Evolutionary conservation across 2,113 vertebrate species (phyloP).

Genomic region (Microtus montanus): DNA sequence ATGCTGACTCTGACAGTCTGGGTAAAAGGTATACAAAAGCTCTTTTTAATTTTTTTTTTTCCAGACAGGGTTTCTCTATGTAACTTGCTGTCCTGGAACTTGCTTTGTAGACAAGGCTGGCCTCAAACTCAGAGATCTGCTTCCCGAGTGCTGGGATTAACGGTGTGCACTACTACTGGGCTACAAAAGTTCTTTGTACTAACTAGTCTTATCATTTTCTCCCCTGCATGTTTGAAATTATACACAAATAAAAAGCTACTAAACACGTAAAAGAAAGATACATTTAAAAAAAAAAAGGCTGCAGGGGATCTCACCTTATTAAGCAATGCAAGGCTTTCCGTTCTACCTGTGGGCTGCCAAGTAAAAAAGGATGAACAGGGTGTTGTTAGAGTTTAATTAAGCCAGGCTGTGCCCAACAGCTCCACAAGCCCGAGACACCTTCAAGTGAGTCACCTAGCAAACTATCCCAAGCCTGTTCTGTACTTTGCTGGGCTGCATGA

Average conservation of each 20-base stretch:
- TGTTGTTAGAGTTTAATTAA: neutral
- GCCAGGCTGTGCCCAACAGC: neutral
- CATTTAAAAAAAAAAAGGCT: neutral
- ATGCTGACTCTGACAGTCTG: neutral
- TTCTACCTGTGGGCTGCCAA: neutral
- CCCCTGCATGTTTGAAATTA: neutral
- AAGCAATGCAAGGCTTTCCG: neutral
- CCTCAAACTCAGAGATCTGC: neutral
- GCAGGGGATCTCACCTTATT: neutral
- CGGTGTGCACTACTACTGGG: neutral
- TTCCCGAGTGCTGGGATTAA: neutral
- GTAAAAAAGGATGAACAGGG: neutral
- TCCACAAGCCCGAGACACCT: neutral
- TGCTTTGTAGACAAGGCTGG: neutral
- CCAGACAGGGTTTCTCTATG: neutral
- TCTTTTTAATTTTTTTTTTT: neutral
- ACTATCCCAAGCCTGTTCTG: neutral
- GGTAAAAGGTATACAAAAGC: neutral
- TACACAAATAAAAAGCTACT: constrained; percentile 46
- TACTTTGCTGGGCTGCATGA: neutral
- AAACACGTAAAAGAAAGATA: constrained; percentile 27
- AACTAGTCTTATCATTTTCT: neutral
- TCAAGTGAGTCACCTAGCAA: neutral
- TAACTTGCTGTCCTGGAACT: neutral
- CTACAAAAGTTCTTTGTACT: neutral